Base-by-base conservation (phyloP, 2,888 invertebrate genomes). In the Pegoplata infirma region DNA sequence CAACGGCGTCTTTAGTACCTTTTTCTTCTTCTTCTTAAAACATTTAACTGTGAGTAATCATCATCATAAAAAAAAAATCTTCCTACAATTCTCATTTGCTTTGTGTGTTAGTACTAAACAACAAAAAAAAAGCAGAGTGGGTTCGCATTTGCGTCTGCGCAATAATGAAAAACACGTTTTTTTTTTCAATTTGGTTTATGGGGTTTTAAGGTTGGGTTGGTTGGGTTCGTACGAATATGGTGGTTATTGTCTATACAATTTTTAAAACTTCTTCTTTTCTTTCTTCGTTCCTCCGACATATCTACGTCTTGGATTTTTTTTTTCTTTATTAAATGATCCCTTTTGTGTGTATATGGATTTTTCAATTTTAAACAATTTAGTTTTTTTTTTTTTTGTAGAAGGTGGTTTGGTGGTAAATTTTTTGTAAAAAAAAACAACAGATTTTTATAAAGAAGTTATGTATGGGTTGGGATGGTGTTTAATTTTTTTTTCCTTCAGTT, bases 141-240 rank as follows among this genome's bases (percentile, higher is more conserved):
- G 75, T 79, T 79, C 79, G 69, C 76, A 80, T 80, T 72, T 73
- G 72, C 71, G 72, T 80, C 73, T 80, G 76, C 75, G 79, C 73
- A 80, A 67, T 75, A 79, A 68, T 76, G 63, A 67, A 76, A 80
- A 80, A 73, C 80, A 80, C 68, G 76, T 73, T 80, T 56, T 64
- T 14, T 73, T 67, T 44, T 67, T 74, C 53, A 49, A 59, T 59
- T 56, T 46, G n/a, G 59, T 74, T 76, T 73, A 68, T 76, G 73
- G 76, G 76, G 76, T 76, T 72, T 76, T 80, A 76, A 73, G 76
- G 80, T 80, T 80, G 80, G 80, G 76, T 72, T 72, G 67, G 12
- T 28, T 79, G 64, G 25, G n/a, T n/a, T n/a, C n/a, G n/a, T n/a
- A n/a, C n/a, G n/a, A n/a, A n/a, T n/a, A n/a, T n/a, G n/a, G 51